Conservation (phyloP, 2,797 vertebrate genomes). For the Mus minutoides region DNA sequence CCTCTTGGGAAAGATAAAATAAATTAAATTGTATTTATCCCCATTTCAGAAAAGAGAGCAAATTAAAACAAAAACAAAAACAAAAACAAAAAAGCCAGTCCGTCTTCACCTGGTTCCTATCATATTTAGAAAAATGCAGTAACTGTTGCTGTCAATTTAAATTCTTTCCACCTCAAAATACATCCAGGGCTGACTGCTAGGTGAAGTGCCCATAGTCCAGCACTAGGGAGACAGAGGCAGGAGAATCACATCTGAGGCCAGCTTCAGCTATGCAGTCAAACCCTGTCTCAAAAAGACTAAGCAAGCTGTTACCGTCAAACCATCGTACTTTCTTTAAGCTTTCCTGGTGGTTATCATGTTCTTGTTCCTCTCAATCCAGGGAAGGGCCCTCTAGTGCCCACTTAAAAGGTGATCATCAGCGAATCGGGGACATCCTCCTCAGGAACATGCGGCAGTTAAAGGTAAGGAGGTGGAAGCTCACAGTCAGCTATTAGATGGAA, state of each 20-base stretch:
- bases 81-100: no score
- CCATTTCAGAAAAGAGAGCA: background rate
- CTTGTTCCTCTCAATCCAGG: constrained; percentile 86
- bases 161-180: background rate
- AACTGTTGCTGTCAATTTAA: background rate
- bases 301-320: fast-evolving
- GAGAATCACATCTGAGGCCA: background rate
- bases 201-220: background rate
- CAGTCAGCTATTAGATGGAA: no score
- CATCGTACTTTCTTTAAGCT: background rate
- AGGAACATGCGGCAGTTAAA: constrained; percentile 94
- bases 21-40: background rate
- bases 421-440: constrained; percentile 96
- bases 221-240: background rate
- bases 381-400: constrained; percentile 92
- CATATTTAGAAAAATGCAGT: background rate
- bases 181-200: no score
- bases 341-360: background rate
- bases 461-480: no score
- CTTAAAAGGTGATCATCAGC: constrained; percentile 90
- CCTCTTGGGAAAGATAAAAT: background rate
- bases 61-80: background rate
- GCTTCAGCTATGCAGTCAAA: background rate
- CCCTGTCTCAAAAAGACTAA: background rate
- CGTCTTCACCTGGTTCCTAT: background rate